These are phyloP conservation scores for Rhinophrynus dorsalis DNA, from an alignment of 2,797 vertebrate genomes.

Conservation along the genomic window DNA sequence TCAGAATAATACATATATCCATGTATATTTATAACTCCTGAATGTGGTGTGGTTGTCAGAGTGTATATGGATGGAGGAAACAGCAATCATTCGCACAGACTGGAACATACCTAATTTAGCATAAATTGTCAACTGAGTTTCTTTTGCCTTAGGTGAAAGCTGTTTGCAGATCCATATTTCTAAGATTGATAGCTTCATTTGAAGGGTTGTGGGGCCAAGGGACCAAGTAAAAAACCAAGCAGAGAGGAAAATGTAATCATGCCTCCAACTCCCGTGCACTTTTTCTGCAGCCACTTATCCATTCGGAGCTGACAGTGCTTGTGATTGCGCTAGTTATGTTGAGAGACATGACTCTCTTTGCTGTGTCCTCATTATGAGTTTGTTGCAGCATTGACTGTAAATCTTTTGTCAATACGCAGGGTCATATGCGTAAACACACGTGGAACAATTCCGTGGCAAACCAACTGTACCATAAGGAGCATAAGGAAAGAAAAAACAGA, in stretches of 20 bases:
- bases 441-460: no score
- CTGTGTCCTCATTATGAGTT: not conserved
- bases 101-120: conserved; percentile 30
- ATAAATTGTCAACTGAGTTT: conserved; percentile 38
- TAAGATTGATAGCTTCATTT: conserved; percentile 37
- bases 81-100: not conserved
- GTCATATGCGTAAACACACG: no score
- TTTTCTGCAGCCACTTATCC: conserved; percentile 17
- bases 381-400: no score
- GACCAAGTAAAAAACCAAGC: conserved; percentile 7
- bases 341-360: not conserved
- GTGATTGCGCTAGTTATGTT: not conserved
- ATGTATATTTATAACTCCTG: no score
- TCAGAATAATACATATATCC: not conserved
- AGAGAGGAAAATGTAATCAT: conserved; percentile 35
- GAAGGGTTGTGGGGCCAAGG: conserved; percentile 30
- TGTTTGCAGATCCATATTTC: conserved; percentile 42
- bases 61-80: not conserved
- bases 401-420: no score
- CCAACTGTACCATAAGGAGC: no score
- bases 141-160: conserved; percentile 30
- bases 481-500: no score
- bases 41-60: not conserved
- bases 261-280: not conserved
- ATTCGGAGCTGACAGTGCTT: conserved; percentile 1